Conservation (phyloP, 2,888 invertebrate species). For the Sericinus montela region DNA sequence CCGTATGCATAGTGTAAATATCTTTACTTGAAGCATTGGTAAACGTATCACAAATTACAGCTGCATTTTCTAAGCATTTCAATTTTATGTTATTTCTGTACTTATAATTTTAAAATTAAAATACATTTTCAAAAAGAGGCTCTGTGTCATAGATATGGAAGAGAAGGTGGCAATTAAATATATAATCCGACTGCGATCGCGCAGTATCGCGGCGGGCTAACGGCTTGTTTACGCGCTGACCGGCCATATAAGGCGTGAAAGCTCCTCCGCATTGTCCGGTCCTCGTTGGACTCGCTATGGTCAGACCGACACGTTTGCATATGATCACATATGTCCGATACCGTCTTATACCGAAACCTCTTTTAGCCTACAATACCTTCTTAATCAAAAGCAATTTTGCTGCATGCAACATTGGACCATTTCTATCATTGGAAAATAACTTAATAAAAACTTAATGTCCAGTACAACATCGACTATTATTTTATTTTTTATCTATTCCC, state of each 20-base stretch:
- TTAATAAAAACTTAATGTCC: too few species aligned
- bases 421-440: too few species aligned
- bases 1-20: too few species aligned
- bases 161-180: constrained; percentile 64
- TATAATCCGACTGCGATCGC: constrained; percentile 66
- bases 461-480: too few species aligned
- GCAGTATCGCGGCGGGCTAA: constrained; percentile 54
- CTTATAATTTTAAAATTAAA: too few species aligned
- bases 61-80: too few species aligned
- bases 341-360: constrained; percentile 4
- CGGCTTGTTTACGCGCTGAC: constrained; percentile 63
- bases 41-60: too few species aligned
- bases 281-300: constrained; percentile 50
- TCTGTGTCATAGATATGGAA: constrained; percentile 34
- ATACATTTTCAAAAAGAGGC: background rate
- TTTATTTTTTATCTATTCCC: too few species aligned
- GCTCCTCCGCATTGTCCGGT: constrained; percentile 68
- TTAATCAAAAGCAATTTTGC: too few species aligned
- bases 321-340: constrained; percentile 22
- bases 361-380: background rate
- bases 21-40: too few species aligned
- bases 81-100: too few species aligned
- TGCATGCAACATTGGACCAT: too few species aligned
- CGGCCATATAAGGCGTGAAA: constrained; percentile 74
- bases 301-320: constrained; percentile 53